Evolutionary conservation across 1,140 invertebrate genomes (phyloP), one percentile per base, ranked within the genome.

Genomic region (Camponotus floridanus): DNA sequence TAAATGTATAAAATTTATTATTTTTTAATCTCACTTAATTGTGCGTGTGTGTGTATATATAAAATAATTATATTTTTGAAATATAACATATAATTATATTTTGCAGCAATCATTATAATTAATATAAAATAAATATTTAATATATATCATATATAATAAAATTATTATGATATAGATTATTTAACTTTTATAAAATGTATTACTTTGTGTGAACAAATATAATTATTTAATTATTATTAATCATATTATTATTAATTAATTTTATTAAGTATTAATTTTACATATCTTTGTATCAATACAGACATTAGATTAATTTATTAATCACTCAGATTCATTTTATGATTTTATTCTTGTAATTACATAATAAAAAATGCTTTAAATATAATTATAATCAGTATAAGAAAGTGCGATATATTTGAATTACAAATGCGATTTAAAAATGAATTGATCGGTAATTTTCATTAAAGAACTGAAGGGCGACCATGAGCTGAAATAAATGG

Each of bases 401-500:
- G 9, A 11, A 39, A 39, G 13, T 31, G 18, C n/a, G 7, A 7
- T 18, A 64, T 64, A 64, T 64, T 55, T n/a, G 39, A 33, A 67
- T 57, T 79, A 3, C 26, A 26, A 26, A 4, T 13, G 31, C 7
- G 13, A 57, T 26, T 18, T 18, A 9, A 15, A 15, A 36, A 31
- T 21, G n/a, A 51, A 15, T 15, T 26, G 26, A 33, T 57, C 11
- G 15, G 1, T 26, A 5, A 57, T 42, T 81, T 9, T 26, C 26
- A 33, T 61, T 73, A 39, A 81, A 55, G 21, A 80, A 4, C 57
- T 21, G 15, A 55, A 62, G 31, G 18, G 13, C n/a, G 51, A 57
- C 51, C 76, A 11, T 86, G 84, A 80, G 18, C 55, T 61, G 62
- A 86, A 86, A 86, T 81, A 86, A 70, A 9, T 70, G 61, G 42